A percentile compares a stretch with the other conserved stretches of the same genome.
These are phyloP conservation scores for Aphelinus certus DNA, from an alignment of 1,140 invertebrate genomes.

Conservation along the genomic window DNA sequence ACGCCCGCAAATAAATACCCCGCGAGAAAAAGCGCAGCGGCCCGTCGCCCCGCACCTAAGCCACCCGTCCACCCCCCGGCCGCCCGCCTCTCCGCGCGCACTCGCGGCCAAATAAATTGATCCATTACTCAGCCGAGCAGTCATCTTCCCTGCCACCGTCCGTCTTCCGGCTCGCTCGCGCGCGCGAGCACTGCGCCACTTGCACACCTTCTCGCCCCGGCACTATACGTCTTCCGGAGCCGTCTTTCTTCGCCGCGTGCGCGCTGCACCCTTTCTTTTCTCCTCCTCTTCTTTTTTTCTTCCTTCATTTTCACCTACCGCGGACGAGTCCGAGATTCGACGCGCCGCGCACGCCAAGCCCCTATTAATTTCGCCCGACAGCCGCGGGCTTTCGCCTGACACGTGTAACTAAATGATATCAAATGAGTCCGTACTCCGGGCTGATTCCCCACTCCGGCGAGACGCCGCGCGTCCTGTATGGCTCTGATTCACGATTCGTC, in stretches of 20 bases:
- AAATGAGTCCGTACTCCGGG: too few relatives aligned
- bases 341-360: not conserved
- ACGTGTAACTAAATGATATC: not conserved
- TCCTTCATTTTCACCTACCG: not conserved
- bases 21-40: not conserved
- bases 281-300: slow-evolving; percentile 3
- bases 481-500: too few relatives aligned
- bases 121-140: slow-evolving; percentile 63
- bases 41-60: too few relatives aligned
- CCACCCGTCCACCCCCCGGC: too few relatives aligned
- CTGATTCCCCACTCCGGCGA: too few relatives aligned
- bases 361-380: slow-evolving; percentile 27
- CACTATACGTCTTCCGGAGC: not conserved
- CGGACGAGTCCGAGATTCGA: slow-evolving; percentile 19
- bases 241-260: slow-evolving; percentile 2
- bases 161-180: not conserved
- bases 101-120: slow-evolving; percentile 59
- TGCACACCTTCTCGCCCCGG: not conserved
- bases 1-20: slow-evolving; percentile 59
- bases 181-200: not conserved
- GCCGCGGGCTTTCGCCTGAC: slow-evolving; percentile 6
- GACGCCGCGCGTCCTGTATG: too few relatives aligned
- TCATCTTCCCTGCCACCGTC: slow-evolving; percentile 47
- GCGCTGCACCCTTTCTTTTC: not conserved
- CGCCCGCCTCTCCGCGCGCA: not conserved